These are phyloP conservation scores for Anoplophora glabripennis DNA, from an alignment of 1,140 invertebrate species.

Conservation along the genomic window DNA sequence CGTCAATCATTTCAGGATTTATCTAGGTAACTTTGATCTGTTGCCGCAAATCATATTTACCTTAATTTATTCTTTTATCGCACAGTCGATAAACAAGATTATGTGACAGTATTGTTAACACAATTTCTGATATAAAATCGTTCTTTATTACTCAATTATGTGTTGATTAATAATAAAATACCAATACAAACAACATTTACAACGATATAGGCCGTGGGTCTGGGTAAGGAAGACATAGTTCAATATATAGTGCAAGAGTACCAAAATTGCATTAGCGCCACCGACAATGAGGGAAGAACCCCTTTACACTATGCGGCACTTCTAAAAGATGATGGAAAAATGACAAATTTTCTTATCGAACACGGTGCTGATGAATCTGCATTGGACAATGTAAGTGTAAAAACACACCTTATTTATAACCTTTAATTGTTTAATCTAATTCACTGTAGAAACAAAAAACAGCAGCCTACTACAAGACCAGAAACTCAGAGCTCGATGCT, in stretches of 20 bases:
- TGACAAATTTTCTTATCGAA: conserved; percentile 71
- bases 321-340: conserved; percentile 65
- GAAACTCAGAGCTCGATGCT: conserved; percentile 70
- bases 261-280: conserved; percentile 63
- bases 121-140: too few species aligned
- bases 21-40: too few species aligned
- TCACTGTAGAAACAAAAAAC: conserved; percentile 72
- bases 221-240: conserved; percentile 69
- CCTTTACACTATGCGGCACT: conserved; percentile 87
- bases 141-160: too few species aligned
- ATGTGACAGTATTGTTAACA: too few species aligned
- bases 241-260: conserved; percentile 70
- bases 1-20: too few species aligned
- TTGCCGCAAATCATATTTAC: too few species aligned
- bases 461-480: conserved; percentile 72
- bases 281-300: conserved; percentile 81
- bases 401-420: too few species aligned
- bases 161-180: too few species aligned
- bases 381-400: conserved; percentile 72
- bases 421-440: too few species aligned
- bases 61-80: too few species aligned
- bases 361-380: conserved; percentile 75
- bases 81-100: too few species aligned
- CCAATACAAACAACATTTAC: too few species aligned
- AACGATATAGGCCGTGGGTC: conserved; percentile 67